Percentiles rank a stretch among this genome's conserved stretches.
Conservation (phyloP, 64 coral and sea anemone species). For the Actinia tenebrosa region DNA sequence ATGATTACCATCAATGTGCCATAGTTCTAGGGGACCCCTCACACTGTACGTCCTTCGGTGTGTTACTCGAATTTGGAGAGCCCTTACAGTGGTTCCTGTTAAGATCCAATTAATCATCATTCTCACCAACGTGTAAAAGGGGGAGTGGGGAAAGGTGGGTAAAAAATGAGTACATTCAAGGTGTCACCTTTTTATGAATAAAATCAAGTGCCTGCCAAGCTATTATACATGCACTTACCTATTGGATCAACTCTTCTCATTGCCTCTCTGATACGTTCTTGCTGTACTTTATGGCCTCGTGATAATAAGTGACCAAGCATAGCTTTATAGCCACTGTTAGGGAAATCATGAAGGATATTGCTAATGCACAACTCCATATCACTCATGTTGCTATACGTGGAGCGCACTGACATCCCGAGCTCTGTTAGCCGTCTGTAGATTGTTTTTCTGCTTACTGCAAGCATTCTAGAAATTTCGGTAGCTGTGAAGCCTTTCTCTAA, state of each 20-base stretch:
- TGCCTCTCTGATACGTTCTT: constrained; percentile 47
- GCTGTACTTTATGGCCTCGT: constrained; percentile 36
- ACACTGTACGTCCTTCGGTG: constrained; percentile 51
- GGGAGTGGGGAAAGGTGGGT: neutral
- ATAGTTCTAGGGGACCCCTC: constrained; percentile 29
- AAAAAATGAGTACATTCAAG: neutral
- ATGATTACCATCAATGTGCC: constrained; percentile 69
- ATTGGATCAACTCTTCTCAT: constrained; percentile 65
- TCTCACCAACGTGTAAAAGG: neutral
- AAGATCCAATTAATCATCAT: neutral
- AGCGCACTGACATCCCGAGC: constrained; percentile 22
- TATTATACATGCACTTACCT: constrained; percentile 1
- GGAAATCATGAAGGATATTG: constrained; percentile 40
- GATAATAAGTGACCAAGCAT: constrained; percentile 50
- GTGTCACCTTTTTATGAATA: no score
- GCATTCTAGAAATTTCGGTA: constrained; percentile 53
- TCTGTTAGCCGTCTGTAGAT: constrained; percentile 52
- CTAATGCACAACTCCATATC: constrained; percentile 33
- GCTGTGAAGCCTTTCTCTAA: constrained; percentile 50
- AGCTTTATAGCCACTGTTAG: constrained; percentile 48
- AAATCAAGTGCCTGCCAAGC: neutral
- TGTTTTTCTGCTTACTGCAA: neutral
- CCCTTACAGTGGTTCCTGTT: constrained; percentile 34
- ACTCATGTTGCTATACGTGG: constrained; percentile 39
- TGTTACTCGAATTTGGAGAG: constrained; percentile 46